Base-by-base conservation (phyloP, 2,113 vertebrate genomes). In the Aphyosemion australe region DNA sequence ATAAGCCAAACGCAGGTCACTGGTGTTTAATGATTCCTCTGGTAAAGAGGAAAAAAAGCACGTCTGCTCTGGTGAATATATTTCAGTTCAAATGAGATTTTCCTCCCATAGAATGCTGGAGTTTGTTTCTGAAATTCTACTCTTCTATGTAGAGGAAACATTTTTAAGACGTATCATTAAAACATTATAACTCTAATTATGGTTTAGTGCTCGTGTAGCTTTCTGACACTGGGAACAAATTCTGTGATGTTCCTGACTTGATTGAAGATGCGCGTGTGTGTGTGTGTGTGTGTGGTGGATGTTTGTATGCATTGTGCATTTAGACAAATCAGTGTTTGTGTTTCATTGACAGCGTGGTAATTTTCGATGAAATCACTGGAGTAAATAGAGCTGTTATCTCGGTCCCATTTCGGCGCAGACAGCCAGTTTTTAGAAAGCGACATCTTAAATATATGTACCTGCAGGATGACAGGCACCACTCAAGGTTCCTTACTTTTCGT, bases 311-410 rank as follows among this genome's bases (percentile, higher is more conserved):
- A 45, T 57, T 80, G 74, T 79, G 72, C 73, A 42, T 81, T 69
- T 61, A 65, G 53, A 69, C 34, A 84, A 78, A 78, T 83, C 52
- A 46, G 58, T 74, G 62, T 84, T 84, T 73, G 73, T 74, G 49
- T 76, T 86, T 69, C 53, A 63, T 56, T 64, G 74, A 69, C 67
- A 73, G 70, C 78, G 60, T 69, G 59, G 79, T 86, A 72, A 82
- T 83, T 80, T 82, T 59, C 75, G 81, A 74, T 80, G 72, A 88
- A 88, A 87, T 89, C 80, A 73, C 75, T 84, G 79, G 34, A 71
- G 85, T 85, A 88, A 90, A 87, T 82, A 84, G 79, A 85, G 80
- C 84, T 72, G 79, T 90, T 88, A 84, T 87, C 79, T 82, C 79
- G 62, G 69, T 76, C 47, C 70, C 73, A 82, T 89, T 84, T 85